Conservation (phyloP, 2,888 invertebrate species). For the Xestia sexstrigata region DNA sequence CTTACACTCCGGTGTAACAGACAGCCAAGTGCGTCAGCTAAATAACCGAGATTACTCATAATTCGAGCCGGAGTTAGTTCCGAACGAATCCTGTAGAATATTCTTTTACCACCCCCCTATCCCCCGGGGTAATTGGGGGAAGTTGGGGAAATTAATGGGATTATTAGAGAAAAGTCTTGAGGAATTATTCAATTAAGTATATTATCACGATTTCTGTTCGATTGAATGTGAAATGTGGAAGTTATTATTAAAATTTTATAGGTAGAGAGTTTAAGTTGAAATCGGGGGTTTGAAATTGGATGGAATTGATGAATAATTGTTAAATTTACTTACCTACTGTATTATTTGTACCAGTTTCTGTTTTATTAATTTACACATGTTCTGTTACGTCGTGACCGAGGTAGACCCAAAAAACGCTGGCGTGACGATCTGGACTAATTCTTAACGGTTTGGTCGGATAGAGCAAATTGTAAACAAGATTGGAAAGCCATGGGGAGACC, state of each 20-base stretch:
- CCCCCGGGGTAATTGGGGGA: slow-evolving; percentile 52
- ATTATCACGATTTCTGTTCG: slow-evolving; percentile 43
- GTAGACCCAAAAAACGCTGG: no score
- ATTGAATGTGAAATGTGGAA: slow-evolving; percentile 36
- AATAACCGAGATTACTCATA: slow-evolving; percentile 60
- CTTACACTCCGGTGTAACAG: slow-evolving; percentile 43
- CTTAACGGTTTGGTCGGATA: no score
- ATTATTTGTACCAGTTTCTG: background rate
- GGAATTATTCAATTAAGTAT: slow-evolving; percentile 64
- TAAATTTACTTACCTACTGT: background rate
- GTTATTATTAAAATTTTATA: slow-evolving; percentile 24
- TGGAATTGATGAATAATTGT: background rate
- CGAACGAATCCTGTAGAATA: slow-evolving; percentile 51
- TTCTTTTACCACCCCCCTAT: slow-evolving; percentile 52
- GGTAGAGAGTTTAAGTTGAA: background rate
- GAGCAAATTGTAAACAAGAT: no score
- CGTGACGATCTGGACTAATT: no score
- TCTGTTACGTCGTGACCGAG: no score
- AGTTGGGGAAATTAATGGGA: slow-evolving; percentile 60
- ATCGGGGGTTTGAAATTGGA: background rate
- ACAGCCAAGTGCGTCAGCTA: slow-evolving; percentile 41
- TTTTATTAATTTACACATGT: background rate
- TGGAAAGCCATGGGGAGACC: no score
- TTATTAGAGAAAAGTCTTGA: slow-evolving; percentile 57
- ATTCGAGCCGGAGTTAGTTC: slow-evolving; percentile 56